Conservation (phyloP, 2,888 invertebrate genomes). For the Agonum fuliginosum region DNA sequence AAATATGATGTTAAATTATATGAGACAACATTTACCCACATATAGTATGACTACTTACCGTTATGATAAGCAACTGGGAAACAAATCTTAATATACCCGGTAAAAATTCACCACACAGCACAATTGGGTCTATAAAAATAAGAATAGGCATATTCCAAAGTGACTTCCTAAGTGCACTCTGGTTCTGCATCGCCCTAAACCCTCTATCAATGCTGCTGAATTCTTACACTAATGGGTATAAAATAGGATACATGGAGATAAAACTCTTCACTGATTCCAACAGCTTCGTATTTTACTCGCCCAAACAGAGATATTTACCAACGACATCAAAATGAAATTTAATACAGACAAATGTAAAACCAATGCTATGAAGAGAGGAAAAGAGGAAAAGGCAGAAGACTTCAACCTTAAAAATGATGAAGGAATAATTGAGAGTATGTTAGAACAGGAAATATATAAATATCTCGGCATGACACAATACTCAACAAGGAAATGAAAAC, state of each 20-base stretch:
- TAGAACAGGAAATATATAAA: slow-evolving; percentile 53
- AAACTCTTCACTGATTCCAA: slow-evolving; percentile 60
- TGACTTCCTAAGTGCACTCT: slow-evolving; percentile 45
- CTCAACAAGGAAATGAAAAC: slow-evolving; percentile 40
- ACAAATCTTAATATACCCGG: not conserved
- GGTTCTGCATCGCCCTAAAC: slow-evolving; percentile 58
- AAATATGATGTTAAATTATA: too few species aligned
- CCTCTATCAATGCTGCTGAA: slow-evolving; percentile 44
- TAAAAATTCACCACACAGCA: too few species aligned
- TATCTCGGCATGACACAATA: slow-evolving; percentile 55
- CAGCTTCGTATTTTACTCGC: slow-evolving; percentile 45
- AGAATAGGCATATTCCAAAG: slow-evolving; percentile 19
- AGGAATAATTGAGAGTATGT: slow-evolving; percentile 43
- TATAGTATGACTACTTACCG: too few species aligned
- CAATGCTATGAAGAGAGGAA: not conserved
- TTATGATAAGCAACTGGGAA: not conserved
- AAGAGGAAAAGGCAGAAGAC: slow-evolving; percentile 23
- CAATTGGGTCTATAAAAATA: slow-evolving; percentile 3
- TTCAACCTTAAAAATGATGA: not conserved
- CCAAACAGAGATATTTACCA: slow-evolving; percentile 37
- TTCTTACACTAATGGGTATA: too few species aligned
- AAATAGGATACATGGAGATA: too few species aligned
- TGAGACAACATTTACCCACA: too few species aligned
- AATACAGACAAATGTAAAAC: slow-evolving; percentile 61
- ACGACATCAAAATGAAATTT: slow-evolving; percentile 61